These are phyloP conservation scores for Orgyia antiqua DNA, from an alignment of 2,888 invertebrate species.

Conservation along the genomic window DNA sequence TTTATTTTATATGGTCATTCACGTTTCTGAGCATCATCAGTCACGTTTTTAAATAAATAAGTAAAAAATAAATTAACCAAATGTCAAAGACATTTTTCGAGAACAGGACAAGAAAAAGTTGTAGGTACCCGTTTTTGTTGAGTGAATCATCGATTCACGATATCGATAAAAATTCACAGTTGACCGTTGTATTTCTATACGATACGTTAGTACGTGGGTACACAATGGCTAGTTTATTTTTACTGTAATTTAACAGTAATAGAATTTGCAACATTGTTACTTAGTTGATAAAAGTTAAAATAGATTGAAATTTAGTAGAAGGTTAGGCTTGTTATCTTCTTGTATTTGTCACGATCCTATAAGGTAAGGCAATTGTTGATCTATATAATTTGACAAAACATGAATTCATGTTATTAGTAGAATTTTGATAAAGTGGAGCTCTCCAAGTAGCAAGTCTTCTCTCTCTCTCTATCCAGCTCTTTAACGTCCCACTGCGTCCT, in stretches of 20 bases:
- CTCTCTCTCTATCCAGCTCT: too few relatives aligned
- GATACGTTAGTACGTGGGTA: constrained; percentile 9
- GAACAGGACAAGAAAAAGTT: constrained; percentile 12
- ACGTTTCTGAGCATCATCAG: constrained; percentile 5
- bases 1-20: constrained; percentile 1
- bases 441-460: too few relatives aligned
- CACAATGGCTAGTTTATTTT: constrained; percentile 26
- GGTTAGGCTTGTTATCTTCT: constrained; percentile 17
- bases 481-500: too few relatives aligned
- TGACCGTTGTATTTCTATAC: constrained; percentile 20
- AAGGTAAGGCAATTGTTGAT: constrained; percentile 17
- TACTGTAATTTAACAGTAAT: constrained; percentile 6
- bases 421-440: too few relatives aligned
- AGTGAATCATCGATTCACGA: constrained; percentile 26
- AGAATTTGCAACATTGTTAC: constrained; percentile 11
- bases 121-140: too few relatives aligned
- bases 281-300: constrained; percentile 5
- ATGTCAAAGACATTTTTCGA: constrained; percentile 19
- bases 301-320: constrained; percentile 10
- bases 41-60: constrained; percentile 10
- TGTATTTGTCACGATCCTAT: constrained; percentile 17
- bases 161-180: constrained; percentile 20
- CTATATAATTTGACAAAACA: too few relatives aligned
- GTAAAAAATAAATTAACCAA: constrained; percentile 15
- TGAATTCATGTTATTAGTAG: too few relatives aligned